Percentiles rank a stretch among this genome's conserved stretches.
Evolutionary conservation across 2,888 invertebrate species (phyloP).

Genomic region (Colletes collaris): DNA sequence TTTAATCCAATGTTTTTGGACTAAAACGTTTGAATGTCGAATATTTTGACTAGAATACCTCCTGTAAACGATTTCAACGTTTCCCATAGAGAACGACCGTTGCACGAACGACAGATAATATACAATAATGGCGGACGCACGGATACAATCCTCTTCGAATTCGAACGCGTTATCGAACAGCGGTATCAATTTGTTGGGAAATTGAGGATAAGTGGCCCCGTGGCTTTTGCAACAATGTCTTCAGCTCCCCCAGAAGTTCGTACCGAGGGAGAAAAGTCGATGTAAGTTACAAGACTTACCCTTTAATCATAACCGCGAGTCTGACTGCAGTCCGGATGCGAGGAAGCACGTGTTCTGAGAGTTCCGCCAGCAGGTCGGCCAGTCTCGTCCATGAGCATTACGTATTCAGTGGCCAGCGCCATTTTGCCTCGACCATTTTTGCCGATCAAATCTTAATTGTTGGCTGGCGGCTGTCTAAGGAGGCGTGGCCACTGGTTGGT

Average conservation of each 20-base stretch:
- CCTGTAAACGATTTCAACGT: too few species aligned
- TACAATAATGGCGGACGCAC: too few species aligned
- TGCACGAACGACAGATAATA: too few species aligned
- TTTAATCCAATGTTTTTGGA: too few species aligned
- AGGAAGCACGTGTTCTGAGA: slow-evolving; percentile 60
- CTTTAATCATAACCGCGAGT: slow-evolving; percentile 60
- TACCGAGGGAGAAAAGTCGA: slow-evolving; percentile 22
- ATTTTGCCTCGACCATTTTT: slow-evolving; percentile 83
- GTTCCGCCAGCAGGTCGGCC: slow-evolving; percentile 59
- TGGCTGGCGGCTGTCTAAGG: slow-evolving; percentile 83
- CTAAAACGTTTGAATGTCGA: too few species aligned
- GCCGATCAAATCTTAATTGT: slow-evolving; percentile 84
- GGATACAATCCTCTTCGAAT: neutral
- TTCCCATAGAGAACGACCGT: too few species aligned
- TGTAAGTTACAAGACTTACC: slow-evolving; percentile 38
- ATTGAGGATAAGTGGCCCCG: neutral
- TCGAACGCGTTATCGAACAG: neutral
- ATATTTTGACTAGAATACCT: too few species aligned
- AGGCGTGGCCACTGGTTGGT: slow-evolving; percentile 81
- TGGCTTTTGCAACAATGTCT: slow-evolving; percentile 30
- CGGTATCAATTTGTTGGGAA: neutral
- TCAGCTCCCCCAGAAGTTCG: neutral
- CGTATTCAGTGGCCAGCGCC: slow-evolving; percentile 82
- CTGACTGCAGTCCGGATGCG: slow-evolving; percentile 53
- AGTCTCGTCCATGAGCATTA: slow-evolving; percentile 74